phyloP scores from a whole-genome alignment of 2,113 vertebrate species.

The Pelusios castaneus region DNA sequence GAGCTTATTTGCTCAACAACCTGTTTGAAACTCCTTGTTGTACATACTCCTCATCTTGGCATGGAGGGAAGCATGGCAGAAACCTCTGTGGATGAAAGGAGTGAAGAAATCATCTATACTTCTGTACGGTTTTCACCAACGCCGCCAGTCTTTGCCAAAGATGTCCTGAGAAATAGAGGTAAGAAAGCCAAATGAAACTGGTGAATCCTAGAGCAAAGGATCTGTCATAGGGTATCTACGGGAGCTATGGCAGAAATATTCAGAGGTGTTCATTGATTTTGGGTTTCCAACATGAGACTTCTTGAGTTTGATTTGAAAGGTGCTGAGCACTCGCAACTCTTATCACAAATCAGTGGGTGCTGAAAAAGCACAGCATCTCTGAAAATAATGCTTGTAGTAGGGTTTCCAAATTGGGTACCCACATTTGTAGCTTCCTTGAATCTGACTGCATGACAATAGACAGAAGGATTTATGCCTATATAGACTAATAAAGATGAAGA shows the following conservation, averaged over 20 bases:
- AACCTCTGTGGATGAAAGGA: background rate
- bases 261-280: background rate
- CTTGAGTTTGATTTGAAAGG: background rate
- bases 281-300: background rate
- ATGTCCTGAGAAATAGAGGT: constrained; percentile 6
- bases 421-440: background rate
- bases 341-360: background rate
- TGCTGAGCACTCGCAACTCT: background rate
- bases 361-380: background rate
- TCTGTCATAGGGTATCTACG: background rate
- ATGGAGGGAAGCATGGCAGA: constrained; percentile 46
- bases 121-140: constrained; percentile 39
- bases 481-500: background rate
- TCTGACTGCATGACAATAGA: background rate
- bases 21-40: background rate
- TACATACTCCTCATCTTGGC: background rate
- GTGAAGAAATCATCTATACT: background rate
- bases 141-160: accelerated
- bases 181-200: constrained; percentile 11
- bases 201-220: background rate
- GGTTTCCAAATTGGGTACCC: background rate
- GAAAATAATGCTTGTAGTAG: background rate
- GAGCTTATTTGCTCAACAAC: background rate
- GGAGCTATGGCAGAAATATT: background rate
- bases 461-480: background rate